Evolutionary conservation across 2,113 vertebrate genomes (phyloP).

Genomic region (Suncus etruscus): DNA sequence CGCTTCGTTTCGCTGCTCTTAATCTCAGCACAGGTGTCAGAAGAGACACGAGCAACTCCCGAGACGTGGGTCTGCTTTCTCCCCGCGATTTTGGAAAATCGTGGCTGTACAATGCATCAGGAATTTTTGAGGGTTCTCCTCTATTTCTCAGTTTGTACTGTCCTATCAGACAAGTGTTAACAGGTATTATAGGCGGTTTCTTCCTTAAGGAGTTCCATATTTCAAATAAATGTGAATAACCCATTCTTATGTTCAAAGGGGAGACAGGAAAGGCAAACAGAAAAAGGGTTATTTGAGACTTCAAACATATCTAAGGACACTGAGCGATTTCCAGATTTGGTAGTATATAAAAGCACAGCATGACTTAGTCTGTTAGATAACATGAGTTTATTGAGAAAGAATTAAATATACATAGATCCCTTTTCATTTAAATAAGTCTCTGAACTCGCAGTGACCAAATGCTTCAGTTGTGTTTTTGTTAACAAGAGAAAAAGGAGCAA

Average conservation of each 20-base stretch:
- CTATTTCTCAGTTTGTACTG: constrained; percentile 21
- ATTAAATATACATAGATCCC: constrained; percentile 36
- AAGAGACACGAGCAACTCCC: not conserved
- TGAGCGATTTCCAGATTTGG: not conserved
- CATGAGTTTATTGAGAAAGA: constrained; percentile 47
- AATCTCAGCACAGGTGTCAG: constrained; percentile 23
- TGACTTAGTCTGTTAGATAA: constrained; percentile 20
- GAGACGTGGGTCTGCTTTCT: not conserved
- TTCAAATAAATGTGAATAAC: constrained; percentile 54
- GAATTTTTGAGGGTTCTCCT: not conserved
- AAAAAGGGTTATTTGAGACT: constrained; percentile 46
- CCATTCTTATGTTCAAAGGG: constrained; percentile 6
- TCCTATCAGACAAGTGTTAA: constrained; percentile 38
- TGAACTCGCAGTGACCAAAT: constrained; percentile 30
- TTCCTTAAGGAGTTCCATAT: constrained; percentile 19
- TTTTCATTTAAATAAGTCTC: constrained; percentile 45
- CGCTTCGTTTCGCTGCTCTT: not conserved
- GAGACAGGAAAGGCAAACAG: constrained; percentile 1
- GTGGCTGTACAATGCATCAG: constrained; percentile 6
- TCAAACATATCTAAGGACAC: constrained; percentile 36
- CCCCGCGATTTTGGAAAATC: not conserved
- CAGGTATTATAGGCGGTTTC: not conserved
- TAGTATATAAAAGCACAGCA: constrained; percentile 42
- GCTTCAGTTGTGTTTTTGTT: constrained; percentile 9
- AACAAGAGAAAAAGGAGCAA: constrained; percentile 28